A percentile compares a stretch with the other conserved stretches of the same genome.
Conservation (phyloP, 2,888 invertebrate species). For the Plebejus argus region DNA sequence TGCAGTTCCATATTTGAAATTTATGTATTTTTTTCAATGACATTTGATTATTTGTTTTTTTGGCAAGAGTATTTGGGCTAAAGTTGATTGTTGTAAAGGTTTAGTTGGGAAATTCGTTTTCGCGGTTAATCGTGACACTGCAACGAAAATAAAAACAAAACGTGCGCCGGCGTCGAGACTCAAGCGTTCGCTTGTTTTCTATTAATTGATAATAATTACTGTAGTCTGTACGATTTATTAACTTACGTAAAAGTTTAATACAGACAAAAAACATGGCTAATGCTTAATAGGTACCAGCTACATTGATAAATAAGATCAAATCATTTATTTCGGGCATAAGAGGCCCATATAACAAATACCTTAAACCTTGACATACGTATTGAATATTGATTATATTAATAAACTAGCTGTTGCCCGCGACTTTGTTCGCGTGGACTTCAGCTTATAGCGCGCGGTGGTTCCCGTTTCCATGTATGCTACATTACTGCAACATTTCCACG, state of each 20-base stretch:
- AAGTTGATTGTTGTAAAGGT: background rate
- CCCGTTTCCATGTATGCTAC: too few relatives aligned
- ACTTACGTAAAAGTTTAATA: background rate
- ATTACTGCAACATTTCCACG: too few relatives aligned
- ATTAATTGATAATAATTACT: background rate
- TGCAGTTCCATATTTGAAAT: background rate
- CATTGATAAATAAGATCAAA: background rate
- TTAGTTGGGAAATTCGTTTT: conserved; percentile 5
- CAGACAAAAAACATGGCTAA: background rate
- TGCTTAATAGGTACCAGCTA: background rate
- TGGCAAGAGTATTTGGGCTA: background rate
- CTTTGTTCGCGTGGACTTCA: too few relatives aligned
- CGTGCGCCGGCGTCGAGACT: background rate
- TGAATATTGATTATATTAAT: too few relatives aligned
- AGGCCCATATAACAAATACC: too few relatives aligned
- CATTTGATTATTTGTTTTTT: background rate
- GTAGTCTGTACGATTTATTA: background rate
- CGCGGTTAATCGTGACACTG: background rate
- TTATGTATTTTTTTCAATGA: background rate
- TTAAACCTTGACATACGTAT: too few relatives aligned
- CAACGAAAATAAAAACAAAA: conserved; percentile 10
- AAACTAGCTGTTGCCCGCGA: too few relatives aligned
- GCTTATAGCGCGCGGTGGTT: too few relatives aligned
- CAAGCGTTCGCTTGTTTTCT: background rate
- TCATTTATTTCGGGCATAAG: too few relatives aligned